Conservation (phyloP, 2,888 invertebrate genomes). For the Lasius fuliginosus region DNA sequence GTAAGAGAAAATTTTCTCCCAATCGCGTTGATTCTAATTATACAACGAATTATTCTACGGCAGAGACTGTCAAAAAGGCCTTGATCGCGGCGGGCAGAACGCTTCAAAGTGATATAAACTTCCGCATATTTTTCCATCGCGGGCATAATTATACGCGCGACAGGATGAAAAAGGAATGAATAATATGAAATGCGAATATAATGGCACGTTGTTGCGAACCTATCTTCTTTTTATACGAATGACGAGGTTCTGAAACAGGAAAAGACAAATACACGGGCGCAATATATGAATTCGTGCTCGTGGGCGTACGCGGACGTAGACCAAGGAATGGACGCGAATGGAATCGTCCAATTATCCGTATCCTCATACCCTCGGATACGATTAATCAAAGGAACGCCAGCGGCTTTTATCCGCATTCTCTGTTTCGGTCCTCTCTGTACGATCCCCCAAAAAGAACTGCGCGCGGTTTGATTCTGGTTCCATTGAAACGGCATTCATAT, state of each 20-base stretch:
- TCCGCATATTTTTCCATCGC: slow-evolving; percentile 35
- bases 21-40: slow-evolving; percentile 31
- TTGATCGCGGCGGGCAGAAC: slow-evolving; percentile 25
- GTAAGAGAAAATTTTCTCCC: background rate
- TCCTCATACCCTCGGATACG: slow-evolving; percentile 65
- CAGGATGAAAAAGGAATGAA: background rate
- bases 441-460: slow-evolving; percentile 62
- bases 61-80: slow-evolving; percentile 42
- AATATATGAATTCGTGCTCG: slow-evolving; percentile 63
- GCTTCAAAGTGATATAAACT: slow-evolving; percentile 28
- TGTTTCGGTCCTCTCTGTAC: slow-evolving; percentile 59
- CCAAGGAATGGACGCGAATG: slow-evolving; percentile 63
- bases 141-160: slow-evolving; percentile 56
- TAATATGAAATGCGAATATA: slow-evolving; percentile 47
- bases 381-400: slow-evolving; percentile 77
- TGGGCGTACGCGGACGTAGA: slow-evolving; percentile 59
- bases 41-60: slow-evolving; percentile 5
- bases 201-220: slow-evolving; percentile 46
- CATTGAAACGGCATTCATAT: slow-evolving; percentile 57
- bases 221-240: background rate
- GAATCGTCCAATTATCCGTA: slow-evolving; percentile 75
- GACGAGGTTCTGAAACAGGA: slow-evolving; percentile 21
- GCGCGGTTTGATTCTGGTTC: slow-evolving; percentile 67
- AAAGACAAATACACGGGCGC: slow-evolving; percentile 40
- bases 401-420: slow-evolving; percentile 50